Conservation (phyloP, 2,797 vertebrate genomes). For the Chloroceryle inda region DNA sequence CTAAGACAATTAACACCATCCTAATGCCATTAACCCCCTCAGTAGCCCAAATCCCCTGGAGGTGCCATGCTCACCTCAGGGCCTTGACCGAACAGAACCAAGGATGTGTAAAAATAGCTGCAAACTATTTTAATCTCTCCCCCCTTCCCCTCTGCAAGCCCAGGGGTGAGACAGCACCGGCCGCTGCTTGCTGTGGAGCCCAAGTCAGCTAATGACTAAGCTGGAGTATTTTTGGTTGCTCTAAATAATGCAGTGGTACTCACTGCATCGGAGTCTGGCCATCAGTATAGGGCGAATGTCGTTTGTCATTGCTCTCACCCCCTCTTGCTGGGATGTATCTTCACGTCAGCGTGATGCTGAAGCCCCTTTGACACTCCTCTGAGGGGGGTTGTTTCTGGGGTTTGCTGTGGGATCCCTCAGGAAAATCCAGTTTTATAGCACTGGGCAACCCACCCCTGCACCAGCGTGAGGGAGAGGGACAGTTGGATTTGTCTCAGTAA, state of each 20-base stretch:
- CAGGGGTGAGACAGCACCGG: neutral
- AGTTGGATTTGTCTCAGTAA: neutral
- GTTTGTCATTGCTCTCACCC: neutral
- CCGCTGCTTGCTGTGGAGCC: accelerated
- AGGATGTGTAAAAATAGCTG: neutral
- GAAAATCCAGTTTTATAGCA: neutral
- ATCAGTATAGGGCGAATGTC: neutral
- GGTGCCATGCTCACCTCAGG: neutral
- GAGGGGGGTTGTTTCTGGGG: accelerated
- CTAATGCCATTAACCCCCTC: neutral
- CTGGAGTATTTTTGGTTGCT: slow-evolving; percentile 8
- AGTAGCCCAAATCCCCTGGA: neutral
- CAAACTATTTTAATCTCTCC: neutral
- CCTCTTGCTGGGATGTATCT: neutral
- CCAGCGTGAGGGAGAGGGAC: neutral
- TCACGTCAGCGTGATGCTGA: accelerated
- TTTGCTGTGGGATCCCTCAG: neutral
- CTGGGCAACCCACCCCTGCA: neutral
- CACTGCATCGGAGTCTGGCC: neutral
- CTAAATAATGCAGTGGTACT: slow-evolving; percentile 11
- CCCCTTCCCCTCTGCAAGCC: neutral
- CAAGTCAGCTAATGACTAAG: neutral
- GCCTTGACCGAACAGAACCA: accelerated
- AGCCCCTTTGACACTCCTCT: neutral
- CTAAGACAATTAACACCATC: neutral